Conservation (phyloP, 2,888 invertebrate species). For the Ecdyonurus torrentis region DNA sequence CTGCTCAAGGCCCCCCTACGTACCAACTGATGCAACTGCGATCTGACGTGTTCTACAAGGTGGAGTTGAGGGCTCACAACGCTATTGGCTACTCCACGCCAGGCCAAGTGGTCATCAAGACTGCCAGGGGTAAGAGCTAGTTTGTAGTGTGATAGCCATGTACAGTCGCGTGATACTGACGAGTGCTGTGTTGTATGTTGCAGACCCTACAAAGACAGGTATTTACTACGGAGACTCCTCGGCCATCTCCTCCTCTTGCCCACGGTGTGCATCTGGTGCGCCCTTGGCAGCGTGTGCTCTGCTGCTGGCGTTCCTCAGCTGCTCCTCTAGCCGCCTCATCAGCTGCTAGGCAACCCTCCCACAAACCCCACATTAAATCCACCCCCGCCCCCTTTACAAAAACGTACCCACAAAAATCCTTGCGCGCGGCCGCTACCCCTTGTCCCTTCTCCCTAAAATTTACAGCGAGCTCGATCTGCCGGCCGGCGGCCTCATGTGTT, state of each 20-base stretch:
- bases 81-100: slow-evolving; percentile 66
- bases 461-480: no score
- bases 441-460: no score
- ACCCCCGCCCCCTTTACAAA: not conserved
- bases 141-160: not conserved
- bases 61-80: slow-evolving; percentile 74
- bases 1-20: slow-evolving; percentile 9
- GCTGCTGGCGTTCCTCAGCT: not conserved
- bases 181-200: not conserved
- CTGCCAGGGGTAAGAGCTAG: slow-evolving; percentile 64
- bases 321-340: not conserved
- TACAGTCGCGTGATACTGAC: not conserved
- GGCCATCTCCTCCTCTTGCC: not conserved
- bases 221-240: slow-evolving; percentile 1
- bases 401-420: not conserved
- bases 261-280: not conserved
- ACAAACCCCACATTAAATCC: not conserved
- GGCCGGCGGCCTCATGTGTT: not conserved
- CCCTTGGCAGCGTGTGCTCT: not conserved
- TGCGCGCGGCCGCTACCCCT: no score
- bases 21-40: slow-evolving; percentile 50
- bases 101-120: slow-evolving; percentile 62
- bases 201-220: slow-evolving; percentile 7
- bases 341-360: not conserved
- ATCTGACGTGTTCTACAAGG: slow-evolving; percentile 67